Evolutionary conservation across 2,113 vertebrate species (phyloP).

Genomic region (Hymenochirus boettgeri): DNA sequence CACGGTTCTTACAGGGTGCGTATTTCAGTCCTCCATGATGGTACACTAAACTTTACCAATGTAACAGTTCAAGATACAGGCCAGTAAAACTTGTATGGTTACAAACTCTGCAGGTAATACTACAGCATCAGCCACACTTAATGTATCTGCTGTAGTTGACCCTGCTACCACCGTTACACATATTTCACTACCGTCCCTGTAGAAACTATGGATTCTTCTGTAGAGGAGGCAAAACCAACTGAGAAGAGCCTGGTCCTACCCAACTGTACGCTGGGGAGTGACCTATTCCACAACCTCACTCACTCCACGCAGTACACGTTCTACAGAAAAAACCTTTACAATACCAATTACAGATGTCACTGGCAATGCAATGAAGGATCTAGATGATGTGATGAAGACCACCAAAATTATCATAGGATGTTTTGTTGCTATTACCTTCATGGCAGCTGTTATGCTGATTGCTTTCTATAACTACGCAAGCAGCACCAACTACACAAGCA

Average conservation of each 20-base stretch:
- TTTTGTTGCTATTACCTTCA: constrained; percentile 92
- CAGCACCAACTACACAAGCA: constrained; percentile 93
- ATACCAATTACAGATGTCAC: constrained; percentile 79
- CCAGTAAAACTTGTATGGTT: constrained; percentile 96
- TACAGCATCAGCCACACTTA: constrained; percentile 88
- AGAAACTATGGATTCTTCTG: constrained; percentile 75
- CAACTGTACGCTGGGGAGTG: constrained; percentile 58
- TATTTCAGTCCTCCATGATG: constrained; percentile 91
- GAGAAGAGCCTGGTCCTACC: constrained; percentile 72
- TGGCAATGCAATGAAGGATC: constrained; percentile 69
- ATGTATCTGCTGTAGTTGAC: constrained; percentile 79
- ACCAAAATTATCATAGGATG: constrained; percentile 95
- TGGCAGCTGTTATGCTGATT: constrained; percentile 92
- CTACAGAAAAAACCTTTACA: constrained; percentile 76
- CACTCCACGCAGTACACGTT: constrained; percentile 71
- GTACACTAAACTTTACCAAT: constrained; percentile 93
- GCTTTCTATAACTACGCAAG: constrained; percentile 88
- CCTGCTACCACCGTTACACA: constrained; percentile 72
- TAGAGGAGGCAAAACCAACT: constrained; percentile 67
- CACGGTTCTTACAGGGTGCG: constrained; percentile 92
- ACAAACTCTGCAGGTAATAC: constrained; percentile 94
- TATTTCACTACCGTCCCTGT: constrained; percentile 92
- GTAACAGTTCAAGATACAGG: constrained; percentile 94
- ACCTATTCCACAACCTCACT: constrained; percentile 65
- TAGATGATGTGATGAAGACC: constrained; percentile 92